A percentile compares a stretch with the other conserved stretches of the same genome.
Evolutionary conservation across 2,113 vertebrate genomes (phyloP).

Genomic region (Sphyrna mokarran): DNA sequence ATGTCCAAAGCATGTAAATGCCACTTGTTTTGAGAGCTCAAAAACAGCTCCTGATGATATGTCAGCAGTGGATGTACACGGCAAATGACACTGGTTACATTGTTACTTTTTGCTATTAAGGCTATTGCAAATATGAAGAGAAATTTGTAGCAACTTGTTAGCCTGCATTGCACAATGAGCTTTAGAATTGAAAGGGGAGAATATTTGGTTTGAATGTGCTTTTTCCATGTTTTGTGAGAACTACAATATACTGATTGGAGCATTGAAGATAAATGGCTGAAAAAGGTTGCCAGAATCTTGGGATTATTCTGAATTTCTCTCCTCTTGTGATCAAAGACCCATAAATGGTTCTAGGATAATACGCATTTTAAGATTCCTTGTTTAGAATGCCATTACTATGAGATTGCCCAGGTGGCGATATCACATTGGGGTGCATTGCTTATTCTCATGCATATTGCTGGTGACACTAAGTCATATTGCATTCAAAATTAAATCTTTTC

Average conservation of each 20-base stretch:
- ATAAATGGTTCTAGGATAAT: not conserved
- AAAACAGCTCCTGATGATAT: not conserved
- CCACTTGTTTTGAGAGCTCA: not conserved
- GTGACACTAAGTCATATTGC: not conserved
- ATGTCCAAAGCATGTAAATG: not conserved
- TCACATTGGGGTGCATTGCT: not conserved
- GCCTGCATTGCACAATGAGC: not conserved
- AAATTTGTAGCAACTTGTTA: not conserved
- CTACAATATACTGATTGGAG: not conserved
- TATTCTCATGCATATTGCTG: not conserved
- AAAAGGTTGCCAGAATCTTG: no score
- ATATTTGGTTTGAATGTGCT: not conserved
- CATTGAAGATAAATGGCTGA: not conserved
- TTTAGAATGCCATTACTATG: not conserved
- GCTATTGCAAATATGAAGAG: not conserved
- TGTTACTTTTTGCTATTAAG: not conserved
- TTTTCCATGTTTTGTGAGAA: not conserved
- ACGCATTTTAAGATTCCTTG: not conserved
- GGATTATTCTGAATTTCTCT: not conserved
- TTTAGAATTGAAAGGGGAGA: not conserved
- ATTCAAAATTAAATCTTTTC: not conserved
- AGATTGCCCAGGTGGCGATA: not conserved
- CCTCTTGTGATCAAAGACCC: not conserved
- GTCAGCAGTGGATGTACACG: not conserved
- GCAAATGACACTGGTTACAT: not conserved